phyloP scores from a whole-genome alignment of 2,888 invertebrate species.

The Mythimna lalbum region DNA sequence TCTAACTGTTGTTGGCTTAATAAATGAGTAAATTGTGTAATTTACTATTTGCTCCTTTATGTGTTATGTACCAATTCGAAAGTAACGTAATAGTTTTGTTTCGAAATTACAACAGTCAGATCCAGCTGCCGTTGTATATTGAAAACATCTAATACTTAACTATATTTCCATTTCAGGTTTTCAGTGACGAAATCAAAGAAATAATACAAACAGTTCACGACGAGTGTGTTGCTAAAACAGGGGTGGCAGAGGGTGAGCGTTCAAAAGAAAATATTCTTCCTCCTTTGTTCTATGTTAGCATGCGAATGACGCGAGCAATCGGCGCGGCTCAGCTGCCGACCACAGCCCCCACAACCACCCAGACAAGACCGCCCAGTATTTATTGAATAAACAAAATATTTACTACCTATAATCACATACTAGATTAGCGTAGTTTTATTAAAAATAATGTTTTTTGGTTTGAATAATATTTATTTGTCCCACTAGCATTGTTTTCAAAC shows the following conservation, averaged over 20 bases:
- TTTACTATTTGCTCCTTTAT: not conserved
- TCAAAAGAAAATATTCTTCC: conserved; percentile 82
- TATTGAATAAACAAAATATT: conserved; percentile 3
- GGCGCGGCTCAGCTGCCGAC: conserved; percentile 72
- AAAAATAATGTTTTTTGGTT: conserved; percentile 1
- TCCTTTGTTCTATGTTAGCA: conserved; percentile 84
- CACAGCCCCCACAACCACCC: conserved; percentile 50
- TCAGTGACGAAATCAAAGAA: conserved; percentile 89
- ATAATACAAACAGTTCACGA: conserved; percentile 88
- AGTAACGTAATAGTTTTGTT: not conserved
- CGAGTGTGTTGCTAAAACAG: conserved; percentile 86
- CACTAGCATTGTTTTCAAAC: conserved; percentile 72
- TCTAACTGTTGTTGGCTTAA: not conserved
- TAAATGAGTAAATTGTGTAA: conserved; percentile 1
- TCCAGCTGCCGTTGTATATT: conserved; percentile 20
- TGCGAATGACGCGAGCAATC: conserved; percentile 83
- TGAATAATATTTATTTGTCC: conserved; percentile 38
- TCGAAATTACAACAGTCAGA: conserved; percentile 29
- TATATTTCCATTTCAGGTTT: conserved; percentile 80
- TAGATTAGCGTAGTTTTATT: not conserved
- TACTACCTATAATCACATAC: not conserved
- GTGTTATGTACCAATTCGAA: not conserved
- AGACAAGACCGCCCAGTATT: conserved; percentile 44
- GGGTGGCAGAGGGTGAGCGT: conserved; percentile 87
- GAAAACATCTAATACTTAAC: conserved; percentile 63